Percentiles rank a stretch among this genome's conserved stretches.
Conservation (phyloP, 2,113 vertebrate genomes). For the Dicentrarchus labrax region DNA sequence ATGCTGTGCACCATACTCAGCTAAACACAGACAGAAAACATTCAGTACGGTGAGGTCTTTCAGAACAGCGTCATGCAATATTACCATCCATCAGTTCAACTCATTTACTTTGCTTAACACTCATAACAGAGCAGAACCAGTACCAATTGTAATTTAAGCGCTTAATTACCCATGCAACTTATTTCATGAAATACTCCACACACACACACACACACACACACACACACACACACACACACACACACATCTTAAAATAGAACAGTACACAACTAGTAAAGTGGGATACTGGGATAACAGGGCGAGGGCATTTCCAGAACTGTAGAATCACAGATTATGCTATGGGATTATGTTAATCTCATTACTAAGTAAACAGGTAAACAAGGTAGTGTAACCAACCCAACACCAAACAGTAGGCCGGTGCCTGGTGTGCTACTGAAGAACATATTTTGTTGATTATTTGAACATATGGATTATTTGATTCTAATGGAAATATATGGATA, state of each 20-base stretch:
- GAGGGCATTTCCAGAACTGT: slow-evolving; percentile 40
- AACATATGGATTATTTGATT: neutral
- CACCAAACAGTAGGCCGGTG: neutral
- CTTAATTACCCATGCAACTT: neutral
- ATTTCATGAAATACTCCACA: neutral
- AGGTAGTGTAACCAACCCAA: neutral
- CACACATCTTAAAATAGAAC: slow-evolving; percentile 28
- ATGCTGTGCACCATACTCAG: slow-evolving; percentile 94
- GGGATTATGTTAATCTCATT: slow-evolving; percentile 73
- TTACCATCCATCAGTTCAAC: neutral
- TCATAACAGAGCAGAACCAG: neutral
- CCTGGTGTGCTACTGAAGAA: neutral
- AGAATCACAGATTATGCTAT: slow-evolving; percentile 53
- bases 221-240: neutral
- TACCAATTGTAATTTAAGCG: neutral
- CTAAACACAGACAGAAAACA: slow-evolving; percentile 76
- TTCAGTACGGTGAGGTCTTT: neutral
- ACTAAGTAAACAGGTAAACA: slow-evolving; percentile 53
- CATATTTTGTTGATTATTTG: neutral
- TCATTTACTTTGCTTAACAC: neutral
- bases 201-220: neutral
- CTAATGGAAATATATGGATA: neutral
- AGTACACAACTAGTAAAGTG: neutral
- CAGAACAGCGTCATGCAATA: neutral
- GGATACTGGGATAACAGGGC: slow-evolving; percentile 5